Percentiles rank a stretch among this genome's conserved stretches.
Conservation (phyloP, 2,888 invertebrate genomes). For the Drosophila limbata region DNA sequence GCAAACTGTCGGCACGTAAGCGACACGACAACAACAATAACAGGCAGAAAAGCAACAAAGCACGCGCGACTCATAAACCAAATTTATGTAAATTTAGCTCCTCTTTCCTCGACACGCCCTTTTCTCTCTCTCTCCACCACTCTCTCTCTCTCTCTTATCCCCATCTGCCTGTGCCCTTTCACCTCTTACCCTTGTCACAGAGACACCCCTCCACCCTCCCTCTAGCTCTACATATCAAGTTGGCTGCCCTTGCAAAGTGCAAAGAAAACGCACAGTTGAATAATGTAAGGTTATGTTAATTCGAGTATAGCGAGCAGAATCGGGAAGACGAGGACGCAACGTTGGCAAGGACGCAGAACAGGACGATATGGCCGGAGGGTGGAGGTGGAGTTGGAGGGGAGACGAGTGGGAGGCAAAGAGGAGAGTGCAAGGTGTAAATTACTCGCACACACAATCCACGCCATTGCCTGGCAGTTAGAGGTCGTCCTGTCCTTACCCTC, state of each 20-base stretch:
- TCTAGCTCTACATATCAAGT: not conserved
- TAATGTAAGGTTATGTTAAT: constrained; percentile 78
- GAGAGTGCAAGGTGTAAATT: constrained; percentile 52
- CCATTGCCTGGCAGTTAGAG: constrained; percentile 56
- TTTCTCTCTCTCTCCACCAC: not conserved
- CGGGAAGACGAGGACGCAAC: constrained; percentile 14
- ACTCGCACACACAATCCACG: constrained; percentile 38
- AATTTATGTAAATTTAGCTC: constrained; percentile 71
- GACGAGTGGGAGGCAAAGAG: not conserved
- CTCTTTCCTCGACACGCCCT: not conserved
- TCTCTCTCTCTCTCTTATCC: too few species aligned
- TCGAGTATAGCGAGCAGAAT: constrained; percentile 24
- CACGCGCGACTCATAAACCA: constrained; percentile 66
- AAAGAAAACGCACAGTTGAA: constrained; percentile 70
- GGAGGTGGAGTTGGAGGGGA: too few species aligned
- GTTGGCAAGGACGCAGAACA: not conserved
- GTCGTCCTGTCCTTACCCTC: constrained; percentile 27
- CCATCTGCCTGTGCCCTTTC: not conserved
- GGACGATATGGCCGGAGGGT: not conserved
- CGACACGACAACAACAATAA: constrained; percentile 21
- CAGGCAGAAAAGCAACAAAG: constrained; percentile 30
- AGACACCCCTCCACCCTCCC: not conserved
- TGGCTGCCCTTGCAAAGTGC: constrained; percentile 43
- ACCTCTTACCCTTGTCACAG: constrained; percentile 2
- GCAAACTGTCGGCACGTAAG: constrained; percentile 47